Conservation (phyloP, 2,113 vertebrate genomes). For the Pseudolaguvia tuberculata region DNA sequence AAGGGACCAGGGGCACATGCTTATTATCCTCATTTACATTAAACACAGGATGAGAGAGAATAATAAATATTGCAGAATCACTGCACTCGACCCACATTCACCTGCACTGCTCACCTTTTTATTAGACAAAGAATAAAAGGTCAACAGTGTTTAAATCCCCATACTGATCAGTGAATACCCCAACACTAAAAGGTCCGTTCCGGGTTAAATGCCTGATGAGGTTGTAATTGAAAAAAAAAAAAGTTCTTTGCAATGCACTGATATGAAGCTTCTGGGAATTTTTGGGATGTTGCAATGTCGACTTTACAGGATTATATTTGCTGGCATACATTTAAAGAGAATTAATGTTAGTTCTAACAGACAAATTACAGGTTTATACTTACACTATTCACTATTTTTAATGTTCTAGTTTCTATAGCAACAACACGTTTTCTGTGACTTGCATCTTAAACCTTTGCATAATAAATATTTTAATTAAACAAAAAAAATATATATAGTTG, state of each 20-base stretch:
- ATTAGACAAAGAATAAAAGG: conserved; percentile 10
- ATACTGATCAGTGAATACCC: not conserved
- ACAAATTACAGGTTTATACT: not conserved
- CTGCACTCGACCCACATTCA: not conserved
- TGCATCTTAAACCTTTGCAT: too few species aligned
- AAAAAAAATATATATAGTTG: too few species aligned
- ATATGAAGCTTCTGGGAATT: conserved; percentile 1
- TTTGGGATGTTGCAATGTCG: not conserved
- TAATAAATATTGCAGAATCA: conserved; percentile 16
- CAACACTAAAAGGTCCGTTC: not conserved
- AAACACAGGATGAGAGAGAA: conserved; percentile 55
- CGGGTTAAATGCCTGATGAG: conserved; percentile 16
- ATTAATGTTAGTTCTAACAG: not conserved
- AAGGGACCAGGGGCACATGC: conserved; percentile 40
- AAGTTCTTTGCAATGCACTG: not conserved
- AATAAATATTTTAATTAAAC: too few species aligned
- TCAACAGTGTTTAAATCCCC: conserved; percentile 8
- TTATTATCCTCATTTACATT: conserved; percentile 63
- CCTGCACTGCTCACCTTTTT: not conserved
- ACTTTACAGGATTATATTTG: not conserved
- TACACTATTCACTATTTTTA: not conserved
- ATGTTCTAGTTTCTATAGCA: not conserved
- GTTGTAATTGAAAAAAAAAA: conserved; percentile 18
- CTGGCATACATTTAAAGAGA: not conserved
- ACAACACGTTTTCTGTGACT: not conserved